A percentile compares a stretch with the other conserved stretches of the same genome.
Conservation (phyloP, 53 echinoderm and acorn worm species). For the Echinarachnius parma region DNA sequence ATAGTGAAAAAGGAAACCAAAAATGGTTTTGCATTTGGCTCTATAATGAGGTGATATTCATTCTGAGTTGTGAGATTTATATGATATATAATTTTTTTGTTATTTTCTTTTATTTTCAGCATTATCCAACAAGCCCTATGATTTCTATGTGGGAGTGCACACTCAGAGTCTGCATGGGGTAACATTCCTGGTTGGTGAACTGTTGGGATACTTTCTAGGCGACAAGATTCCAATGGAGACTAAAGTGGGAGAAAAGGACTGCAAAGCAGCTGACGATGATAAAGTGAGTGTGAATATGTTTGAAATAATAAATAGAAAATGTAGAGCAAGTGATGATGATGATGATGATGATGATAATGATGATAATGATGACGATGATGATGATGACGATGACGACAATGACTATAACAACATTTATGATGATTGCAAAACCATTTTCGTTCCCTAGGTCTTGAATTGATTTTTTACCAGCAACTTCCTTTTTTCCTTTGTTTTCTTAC, state of each 20-base stretch:
- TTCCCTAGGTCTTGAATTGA: not conserved
- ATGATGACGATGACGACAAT: not conserved
- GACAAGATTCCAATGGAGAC: conserved; percentile 22
- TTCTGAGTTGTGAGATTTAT: not conserved
- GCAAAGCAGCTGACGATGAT: conserved; percentile 39
- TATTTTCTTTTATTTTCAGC: no score
- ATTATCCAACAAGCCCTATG: conserved; percentile 14
- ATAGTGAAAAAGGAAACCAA: no score
- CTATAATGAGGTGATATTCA: not conserved
- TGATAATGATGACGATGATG: conserved; percentile 10
- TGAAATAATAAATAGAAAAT: not conserved
- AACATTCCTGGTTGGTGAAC: conserved; percentile 36
- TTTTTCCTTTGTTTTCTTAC: not conserved
- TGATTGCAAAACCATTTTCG: no score
- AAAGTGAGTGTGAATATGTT: conserved; percentile 6
- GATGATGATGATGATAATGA: conserved; percentile 11
- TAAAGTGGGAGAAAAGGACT: conserved; percentile 16
- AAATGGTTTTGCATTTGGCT: no score
- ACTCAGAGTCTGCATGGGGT: not conserved
- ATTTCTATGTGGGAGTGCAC: conserved; percentile 60
- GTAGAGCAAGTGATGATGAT: conserved; percentile 13
- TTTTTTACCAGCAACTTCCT: not conserved
- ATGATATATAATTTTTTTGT: not conserved
- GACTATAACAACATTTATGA: not conserved
- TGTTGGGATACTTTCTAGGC: conserved; percentile 63